phyloP scores from a whole-genome alignment of 2,888 invertebrate species.

The Synergus gifuensis region DNA sequence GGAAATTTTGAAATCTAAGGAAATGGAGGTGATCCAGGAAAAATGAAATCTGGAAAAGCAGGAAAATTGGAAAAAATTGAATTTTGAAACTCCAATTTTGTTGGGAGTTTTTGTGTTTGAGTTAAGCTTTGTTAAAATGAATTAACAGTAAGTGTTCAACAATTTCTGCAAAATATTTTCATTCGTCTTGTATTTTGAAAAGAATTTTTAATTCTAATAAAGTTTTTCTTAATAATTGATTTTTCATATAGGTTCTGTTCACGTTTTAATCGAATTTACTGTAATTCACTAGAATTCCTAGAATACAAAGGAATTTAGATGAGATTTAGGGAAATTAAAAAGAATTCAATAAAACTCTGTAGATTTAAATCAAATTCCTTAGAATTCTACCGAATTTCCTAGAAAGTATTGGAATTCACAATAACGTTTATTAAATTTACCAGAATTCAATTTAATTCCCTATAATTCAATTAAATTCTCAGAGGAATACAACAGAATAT shows the following conservation, averaged over 20 bases:
- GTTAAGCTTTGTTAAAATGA: not conserved
- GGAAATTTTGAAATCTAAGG: constrained; percentile 57
- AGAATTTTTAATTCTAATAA: not conserved
- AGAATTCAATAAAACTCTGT: too few relatives aligned
- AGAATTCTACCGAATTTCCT: not conserved
- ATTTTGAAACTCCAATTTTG: constrained; percentile 53
- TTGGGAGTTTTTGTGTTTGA: not conserved
- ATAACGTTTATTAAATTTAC: too few relatives aligned
- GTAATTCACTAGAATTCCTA: too few relatives aligned
- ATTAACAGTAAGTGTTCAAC: not conserved
- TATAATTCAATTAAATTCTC: too few relatives aligned
- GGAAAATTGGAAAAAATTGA: constrained; percentile 52
- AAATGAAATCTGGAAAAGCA: constrained; percentile 49
- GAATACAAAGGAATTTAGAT: too few relatives aligned
- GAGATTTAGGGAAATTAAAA: too few relatives aligned
- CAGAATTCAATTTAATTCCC: not conserved
- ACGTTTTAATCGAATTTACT: too few relatives aligned
- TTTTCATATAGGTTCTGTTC: constrained; percentile 30
- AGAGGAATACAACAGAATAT: too few relatives aligned
- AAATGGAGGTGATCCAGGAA: constrained; percentile 61
- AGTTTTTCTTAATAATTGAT: not conserved
- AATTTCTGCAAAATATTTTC: not conserved
- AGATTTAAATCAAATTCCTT: too few relatives aligned
- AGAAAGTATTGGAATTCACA: too few relatives aligned
- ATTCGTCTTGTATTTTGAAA: not conserved